Conservation (phyloP, 2,113 vertebrate species). For the Phyllostomus discolor region DNA sequence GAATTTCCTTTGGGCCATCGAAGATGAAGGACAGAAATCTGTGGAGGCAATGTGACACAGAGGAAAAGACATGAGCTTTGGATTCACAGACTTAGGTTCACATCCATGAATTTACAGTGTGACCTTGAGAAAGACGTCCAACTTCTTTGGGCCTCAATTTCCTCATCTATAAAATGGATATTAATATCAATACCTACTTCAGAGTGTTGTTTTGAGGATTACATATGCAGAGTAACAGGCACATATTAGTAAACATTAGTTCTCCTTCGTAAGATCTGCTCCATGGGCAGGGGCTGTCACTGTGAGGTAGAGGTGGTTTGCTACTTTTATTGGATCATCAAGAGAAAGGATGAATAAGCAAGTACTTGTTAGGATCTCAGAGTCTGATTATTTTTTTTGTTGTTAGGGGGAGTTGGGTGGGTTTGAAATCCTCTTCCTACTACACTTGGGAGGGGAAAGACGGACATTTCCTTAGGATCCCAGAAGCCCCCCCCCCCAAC, state of each 20-base stretch:
- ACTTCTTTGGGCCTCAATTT: conserved; percentile 51
- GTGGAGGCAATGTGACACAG: not conserved
- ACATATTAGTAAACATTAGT: not conserved
- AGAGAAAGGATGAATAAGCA: conserved; percentile 55
- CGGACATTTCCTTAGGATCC: conserved; percentile 16
- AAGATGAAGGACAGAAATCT: not conserved
- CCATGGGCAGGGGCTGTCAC: not conserved
- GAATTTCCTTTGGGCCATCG: not conserved
- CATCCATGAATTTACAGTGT: not conserved
- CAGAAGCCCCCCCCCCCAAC: not conserved
- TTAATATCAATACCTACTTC: not conserved
- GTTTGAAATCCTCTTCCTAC: conserved; percentile 25
- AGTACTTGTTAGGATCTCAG: not conserved
- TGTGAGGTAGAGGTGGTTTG: not conserved
- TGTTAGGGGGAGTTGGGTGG: not conserved
- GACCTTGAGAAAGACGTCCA: conserved; percentile 72
- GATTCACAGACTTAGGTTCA: not conserved
- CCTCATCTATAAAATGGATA: conserved; percentile 60
- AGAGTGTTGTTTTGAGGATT: not conserved
- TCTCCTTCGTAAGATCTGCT: not conserved
- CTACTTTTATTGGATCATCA: conserved; percentile 28
- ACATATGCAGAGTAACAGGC: not conserved
- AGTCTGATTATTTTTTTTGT: not conserved
- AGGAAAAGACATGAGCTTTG: not conserved
- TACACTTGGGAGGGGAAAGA: not conserved